phyloP scores from a whole-genome alignment of 2,113 vertebrate species.

The Phodopus roborovskii region DNA sequence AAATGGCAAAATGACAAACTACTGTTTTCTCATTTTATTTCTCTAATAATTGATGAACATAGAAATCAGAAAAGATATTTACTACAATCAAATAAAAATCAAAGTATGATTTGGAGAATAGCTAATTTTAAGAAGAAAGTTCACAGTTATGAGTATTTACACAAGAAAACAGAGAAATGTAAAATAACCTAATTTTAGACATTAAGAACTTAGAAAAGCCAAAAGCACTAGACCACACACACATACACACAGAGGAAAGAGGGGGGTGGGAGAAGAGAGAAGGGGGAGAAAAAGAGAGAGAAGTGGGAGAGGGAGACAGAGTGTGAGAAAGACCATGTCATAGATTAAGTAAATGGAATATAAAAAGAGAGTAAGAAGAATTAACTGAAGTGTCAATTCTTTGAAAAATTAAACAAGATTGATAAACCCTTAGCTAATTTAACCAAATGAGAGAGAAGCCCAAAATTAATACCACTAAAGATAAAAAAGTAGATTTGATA shows the following conservation, averaged over 20 bases:
- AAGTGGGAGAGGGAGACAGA: not conserved
- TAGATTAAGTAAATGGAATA: not conserved
- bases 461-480: not conserved
- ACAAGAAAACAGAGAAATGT: not conserved
- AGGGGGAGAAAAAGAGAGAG: not conserved
- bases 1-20: not conserved
- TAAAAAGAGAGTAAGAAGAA: not conserved
- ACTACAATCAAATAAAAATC: not conserved
- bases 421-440: not conserved
- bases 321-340: not conserved
- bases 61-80: not conserved
- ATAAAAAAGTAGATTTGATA: not conserved
- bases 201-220: not conserved
- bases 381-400: not conserved
- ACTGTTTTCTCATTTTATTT: not conserved
- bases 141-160: not conserved
- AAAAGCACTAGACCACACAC: not conserved
- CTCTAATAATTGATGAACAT: not conserved
- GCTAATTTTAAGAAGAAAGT: not conserved
- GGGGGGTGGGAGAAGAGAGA: not conserved
- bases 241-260: no score
- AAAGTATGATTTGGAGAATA: not conserved
- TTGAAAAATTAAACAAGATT: not conserved
- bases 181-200: not conserved
- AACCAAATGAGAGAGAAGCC: not conserved